These are phyloP conservation scores for Euphydryas editha DNA, from an alignment of 2,888 invertebrate genomes.

Conservation along the genomic window DNA sequence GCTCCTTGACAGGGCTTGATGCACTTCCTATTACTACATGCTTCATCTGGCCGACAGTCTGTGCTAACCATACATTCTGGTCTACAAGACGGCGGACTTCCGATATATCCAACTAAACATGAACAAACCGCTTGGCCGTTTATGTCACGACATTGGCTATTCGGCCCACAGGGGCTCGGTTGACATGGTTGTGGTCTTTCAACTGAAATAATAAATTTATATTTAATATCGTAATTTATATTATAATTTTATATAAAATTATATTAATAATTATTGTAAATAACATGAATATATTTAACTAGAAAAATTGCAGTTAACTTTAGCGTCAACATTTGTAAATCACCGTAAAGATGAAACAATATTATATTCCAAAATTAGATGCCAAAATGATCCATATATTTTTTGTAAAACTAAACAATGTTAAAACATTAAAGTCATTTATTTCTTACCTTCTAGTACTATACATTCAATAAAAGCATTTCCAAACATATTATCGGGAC, in stretches of 20 bases:
- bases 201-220: slow-evolving; percentile 56
- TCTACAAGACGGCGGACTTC: slow-evolving; percentile 90
- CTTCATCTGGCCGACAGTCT: slow-evolving; percentile 89
- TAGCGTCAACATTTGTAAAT: too few species aligned
- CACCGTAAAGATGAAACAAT: neutral
- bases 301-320: too few species aligned
- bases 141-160: slow-evolving; percentile 89
- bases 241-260: too few species aligned
- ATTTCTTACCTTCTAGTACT: slow-evolving; percentile 64
- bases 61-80: slow-evolving; percentile 90
- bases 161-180: slow-evolving; percentile 90
- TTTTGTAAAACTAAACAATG: neutral
- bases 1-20: slow-evolving; percentile 91
- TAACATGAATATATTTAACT: too few species aligned
- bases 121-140: slow-evolving; percentile 90
- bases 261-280: too few species aligned
- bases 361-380: neutral
- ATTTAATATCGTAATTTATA: too few species aligned
- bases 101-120: slow-evolving; percentile 87
- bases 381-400: neutral
- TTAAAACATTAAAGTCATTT: slow-evolving; percentile 9
- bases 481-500: slow-evolving; percentile 86
- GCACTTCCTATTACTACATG: slow-evolving; percentile 91
- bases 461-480: slow-evolving; percentile 87
- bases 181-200: slow-evolving; percentile 64